Conservation (phyloP, 2,797 vertebrate genomes). For the Eurystomus glaucurus region DNA sequence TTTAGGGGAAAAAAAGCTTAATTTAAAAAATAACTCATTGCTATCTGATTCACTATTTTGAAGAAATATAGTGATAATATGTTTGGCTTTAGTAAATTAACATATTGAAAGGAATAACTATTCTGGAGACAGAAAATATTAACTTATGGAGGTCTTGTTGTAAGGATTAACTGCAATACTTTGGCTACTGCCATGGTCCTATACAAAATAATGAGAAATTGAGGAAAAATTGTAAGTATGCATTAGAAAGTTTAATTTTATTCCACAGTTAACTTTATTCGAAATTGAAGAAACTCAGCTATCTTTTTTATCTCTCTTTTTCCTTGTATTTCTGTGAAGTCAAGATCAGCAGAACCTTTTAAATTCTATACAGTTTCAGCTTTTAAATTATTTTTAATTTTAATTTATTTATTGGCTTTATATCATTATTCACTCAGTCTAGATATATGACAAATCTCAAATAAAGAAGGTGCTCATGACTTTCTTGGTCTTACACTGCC, state of each 20-base stretch:
- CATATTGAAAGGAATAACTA: not conserved
- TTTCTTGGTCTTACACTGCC: not conserved
- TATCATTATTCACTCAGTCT: not conserved
- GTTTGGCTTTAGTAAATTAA: conserved; percentile 7
- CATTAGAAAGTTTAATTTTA: not conserved
- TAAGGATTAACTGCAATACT: conserved; percentile 9
- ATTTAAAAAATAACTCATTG: not conserved
- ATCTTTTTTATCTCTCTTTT: not conserved
- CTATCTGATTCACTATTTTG: not conserved
- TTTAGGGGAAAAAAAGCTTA: not conserved
- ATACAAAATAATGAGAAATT: not conserved
- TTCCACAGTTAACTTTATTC: not conserved
- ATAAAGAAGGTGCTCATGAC: not conserved
- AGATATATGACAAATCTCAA: not conserved
- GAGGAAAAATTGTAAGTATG: not conserved
- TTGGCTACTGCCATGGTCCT: not conserved
- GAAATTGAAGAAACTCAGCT: not conserved
- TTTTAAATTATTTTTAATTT: not conserved
- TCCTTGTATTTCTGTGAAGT: not conserved
- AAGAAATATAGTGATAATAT: not conserved
- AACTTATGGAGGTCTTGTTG: not conserved
- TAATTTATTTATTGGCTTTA: not conserved
- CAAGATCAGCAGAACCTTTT: not conserved
- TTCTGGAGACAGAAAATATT: conserved; percentile 18
- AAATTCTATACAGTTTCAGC: not conserved